Evolutionary conservation across 2,797 vertebrate species (phyloP).

Genomic region (Darevskia nairensis): DNA sequence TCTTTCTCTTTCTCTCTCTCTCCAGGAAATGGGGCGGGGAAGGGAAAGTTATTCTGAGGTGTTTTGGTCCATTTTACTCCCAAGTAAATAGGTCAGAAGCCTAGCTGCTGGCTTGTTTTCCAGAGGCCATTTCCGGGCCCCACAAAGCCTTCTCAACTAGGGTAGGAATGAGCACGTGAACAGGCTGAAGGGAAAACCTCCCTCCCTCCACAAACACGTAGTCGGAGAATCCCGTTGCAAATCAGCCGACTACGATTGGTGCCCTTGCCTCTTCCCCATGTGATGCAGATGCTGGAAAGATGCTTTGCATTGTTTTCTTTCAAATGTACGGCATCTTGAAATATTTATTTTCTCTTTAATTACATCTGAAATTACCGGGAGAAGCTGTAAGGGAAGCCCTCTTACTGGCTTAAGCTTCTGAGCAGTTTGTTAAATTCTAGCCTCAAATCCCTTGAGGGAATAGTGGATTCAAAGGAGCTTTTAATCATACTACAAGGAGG

Average conservation of each 20-base stretch:
- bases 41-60: neutral
- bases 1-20: neutral
- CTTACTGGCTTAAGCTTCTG: conserved; percentile 85
- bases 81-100: conserved; percentile 45
- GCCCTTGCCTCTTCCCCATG: conserved; percentile 53
- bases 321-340: conserved; percentile 78
- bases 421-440: conserved; percentile 88
- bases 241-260: conserved; percentile 48
- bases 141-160: conserved; percentile 51
- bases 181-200: conserved; percentile 11
- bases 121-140: conserved; percentile 26
- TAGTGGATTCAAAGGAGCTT: conserved; percentile 86
- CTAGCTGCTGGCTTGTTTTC: conserved; percentile 31
- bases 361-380: conserved; percentile 84
- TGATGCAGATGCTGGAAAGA: conserved; percentile 71
- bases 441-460: conserved; percentile 85
- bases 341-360: conserved; percentile 86
- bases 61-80: conserved; percentile 42
- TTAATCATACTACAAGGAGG: conserved; percentile 88
- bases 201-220: neutral
- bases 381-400: conserved; percentile 82
- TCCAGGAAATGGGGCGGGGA: conserved; percentile 9
- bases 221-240: conserved; percentile 51
- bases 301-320: conserved; percentile 65
- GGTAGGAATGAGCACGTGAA: conserved; percentile 31